Evolutionary conservation across 2,888 invertebrate genomes (phyloP).

Genomic region (Pachymerium ferrugineum): DNA sequence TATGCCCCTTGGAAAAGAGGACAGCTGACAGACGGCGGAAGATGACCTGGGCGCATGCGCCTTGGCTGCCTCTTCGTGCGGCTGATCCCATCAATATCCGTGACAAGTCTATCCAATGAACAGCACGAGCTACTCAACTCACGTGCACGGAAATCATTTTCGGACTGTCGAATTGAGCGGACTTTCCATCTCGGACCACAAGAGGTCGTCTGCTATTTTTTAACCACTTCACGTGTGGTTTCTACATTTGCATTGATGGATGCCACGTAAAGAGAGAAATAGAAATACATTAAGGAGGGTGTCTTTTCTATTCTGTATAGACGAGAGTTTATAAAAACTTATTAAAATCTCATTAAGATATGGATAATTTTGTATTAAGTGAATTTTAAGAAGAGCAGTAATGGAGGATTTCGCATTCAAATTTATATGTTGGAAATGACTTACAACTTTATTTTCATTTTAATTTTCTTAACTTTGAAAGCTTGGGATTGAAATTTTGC

Average conservation of each 20-base stretch:
- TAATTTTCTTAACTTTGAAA: too few relatives aligned
- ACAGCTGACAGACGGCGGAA: slow-evolving; percentile 17
- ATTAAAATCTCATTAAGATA: too few relatives aligned
- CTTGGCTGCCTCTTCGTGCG: slow-evolving; percentile 11
- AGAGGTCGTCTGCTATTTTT: background rate
- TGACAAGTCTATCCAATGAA: background rate
- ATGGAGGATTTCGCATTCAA: too few relatives aligned
- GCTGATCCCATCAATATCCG: slow-evolving; percentile 21
- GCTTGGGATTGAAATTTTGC: too few relatives aligned
- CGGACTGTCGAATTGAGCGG: slow-evolving; percentile 15
- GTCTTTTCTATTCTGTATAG: background rate
- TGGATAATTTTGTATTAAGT: too few relatives aligned
- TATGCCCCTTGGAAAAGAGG: background rate
- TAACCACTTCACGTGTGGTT: background rate
- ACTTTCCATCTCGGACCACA: background rate
- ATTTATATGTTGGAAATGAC: too few relatives aligned
- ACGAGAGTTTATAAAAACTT: too few relatives aligned
- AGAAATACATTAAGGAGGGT: background rate
- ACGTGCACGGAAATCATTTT: slow-evolving; percentile 1
- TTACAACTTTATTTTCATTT: too few relatives aligned
- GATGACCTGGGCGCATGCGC: slow-evolving; percentile 15
- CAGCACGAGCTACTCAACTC: slow-evolving; percentile 15
- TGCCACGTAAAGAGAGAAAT: background rate
- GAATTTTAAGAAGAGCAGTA: too few relatives aligned
- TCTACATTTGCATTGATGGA: slow-evolving; percentile 2